Percentiles rank a stretch among this genome's conserved stretches.
These are phyloP conservation scores for Cacoxenus indagator DNA, from an alignment of 2,888 invertebrate genomes.

Conservation along the genomic window DNA sequence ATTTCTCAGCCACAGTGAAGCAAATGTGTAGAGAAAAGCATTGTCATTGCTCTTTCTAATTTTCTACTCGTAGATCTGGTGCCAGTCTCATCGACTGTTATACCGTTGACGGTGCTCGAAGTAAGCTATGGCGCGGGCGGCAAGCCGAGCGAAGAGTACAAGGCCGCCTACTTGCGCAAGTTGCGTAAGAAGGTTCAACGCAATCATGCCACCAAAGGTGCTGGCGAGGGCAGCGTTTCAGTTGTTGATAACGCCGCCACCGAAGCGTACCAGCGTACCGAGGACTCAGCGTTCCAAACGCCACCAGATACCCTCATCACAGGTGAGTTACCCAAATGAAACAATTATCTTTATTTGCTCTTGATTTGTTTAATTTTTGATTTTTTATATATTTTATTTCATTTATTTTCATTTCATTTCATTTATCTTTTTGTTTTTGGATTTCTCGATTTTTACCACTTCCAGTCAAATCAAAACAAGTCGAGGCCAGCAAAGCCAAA, in stretches of 20 bases:
- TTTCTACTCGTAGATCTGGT: slow-evolving; percentile 72
- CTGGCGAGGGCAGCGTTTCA: slow-evolving; percentile 22
- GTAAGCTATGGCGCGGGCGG: slow-evolving; percentile 74
- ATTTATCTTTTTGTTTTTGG: neutral
- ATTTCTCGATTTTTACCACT: slow-evolving; percentile 29
- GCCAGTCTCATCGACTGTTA: slow-evolving; percentile 78
- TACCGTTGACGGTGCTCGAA: slow-evolving; percentile 76
- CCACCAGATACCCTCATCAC: slow-evolving; percentile 65
- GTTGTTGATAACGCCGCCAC: slow-evolving; percentile 27
- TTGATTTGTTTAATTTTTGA: neutral
- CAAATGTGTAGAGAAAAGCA: neutral
- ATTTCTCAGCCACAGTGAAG: slow-evolving; percentile 27
- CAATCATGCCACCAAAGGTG: slow-evolving; percentile 17
- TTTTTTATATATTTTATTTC: slow-evolving; percentile 8
- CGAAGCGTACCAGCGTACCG: slow-evolving; percentile 27
- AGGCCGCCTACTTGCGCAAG: slow-evolving; percentile 69
- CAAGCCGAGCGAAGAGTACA: slow-evolving; percentile 69
- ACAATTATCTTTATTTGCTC: neutral
- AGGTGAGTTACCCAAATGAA: slow-evolving; percentile 55
- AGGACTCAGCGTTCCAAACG: slow-evolving; percentile 32
- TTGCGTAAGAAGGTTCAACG: slow-evolving; percentile 67
- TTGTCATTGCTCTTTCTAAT: neutral
- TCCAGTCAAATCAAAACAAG: slow-evolving; percentile 66
- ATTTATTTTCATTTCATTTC: neutral
- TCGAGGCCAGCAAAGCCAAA: slow-evolving; percentile 59